These are phyloP conservation scores for Daktulosphaira vitifoliae DNA, from an alignment of 1,140 invertebrate genomes.

Conservation along the genomic window DNA sequence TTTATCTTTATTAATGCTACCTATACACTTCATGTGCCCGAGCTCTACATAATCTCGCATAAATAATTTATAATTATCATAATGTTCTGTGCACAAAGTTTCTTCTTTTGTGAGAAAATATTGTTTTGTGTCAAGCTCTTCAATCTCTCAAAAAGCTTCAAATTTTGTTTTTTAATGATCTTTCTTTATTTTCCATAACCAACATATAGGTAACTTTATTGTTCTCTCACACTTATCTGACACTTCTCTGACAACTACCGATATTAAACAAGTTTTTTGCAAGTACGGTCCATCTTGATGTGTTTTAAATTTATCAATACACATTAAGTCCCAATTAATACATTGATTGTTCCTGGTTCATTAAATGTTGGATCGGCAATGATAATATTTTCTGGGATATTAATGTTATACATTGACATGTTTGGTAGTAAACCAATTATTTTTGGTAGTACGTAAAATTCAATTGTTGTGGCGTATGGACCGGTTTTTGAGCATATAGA, in stretches of 20 bases:
- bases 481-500: background rate
- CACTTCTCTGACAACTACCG: conserved; percentile 6
- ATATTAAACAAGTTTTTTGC: background rate
- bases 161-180: background rate
- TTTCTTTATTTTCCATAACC: background rate
- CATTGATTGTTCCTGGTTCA: background rate
- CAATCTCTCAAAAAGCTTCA: conserved; percentile 15
- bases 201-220: background rate
- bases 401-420: background rate
- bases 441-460: background rate
- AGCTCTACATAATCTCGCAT: conserved; percentile 17
- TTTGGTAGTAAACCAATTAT: background rate
- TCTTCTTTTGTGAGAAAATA: conserved; percentile 22
- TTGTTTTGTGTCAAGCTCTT: background rate
- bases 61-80: conserved; percentile 13
- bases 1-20: background rate
- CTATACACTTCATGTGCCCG: conserved; percentile 20
- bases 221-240: too few relatives aligned
- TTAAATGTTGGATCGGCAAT: conserved; percentile 24
- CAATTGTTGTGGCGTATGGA: background rate
- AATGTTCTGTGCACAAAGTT: conserved; percentile 3
- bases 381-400: background rate
- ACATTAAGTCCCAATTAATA: conserved; percentile 12
- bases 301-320: background rate
- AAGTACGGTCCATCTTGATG: background rate